phyloP scores from a whole-genome alignment of 1,140 invertebrate genomes.

The Grapholita molesta region DNA sequence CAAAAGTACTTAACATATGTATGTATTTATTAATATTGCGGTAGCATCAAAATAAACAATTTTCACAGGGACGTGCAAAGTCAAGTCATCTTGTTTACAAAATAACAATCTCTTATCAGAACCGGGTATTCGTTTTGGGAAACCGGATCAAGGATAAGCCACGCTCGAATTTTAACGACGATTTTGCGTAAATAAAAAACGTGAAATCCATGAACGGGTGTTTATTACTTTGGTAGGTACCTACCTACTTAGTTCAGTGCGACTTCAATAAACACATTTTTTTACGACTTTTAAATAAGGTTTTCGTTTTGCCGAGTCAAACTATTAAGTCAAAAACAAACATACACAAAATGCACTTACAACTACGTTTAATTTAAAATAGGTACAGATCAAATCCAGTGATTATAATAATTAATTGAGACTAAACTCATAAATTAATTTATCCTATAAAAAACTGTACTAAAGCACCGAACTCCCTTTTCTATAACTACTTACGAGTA shows the following conservation, averaged over 20 bases:
- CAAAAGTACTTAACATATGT: too few relatives aligned
- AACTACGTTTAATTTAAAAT: too few relatives aligned
- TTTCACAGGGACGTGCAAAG: not conserved
- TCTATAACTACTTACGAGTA: too few relatives aligned
- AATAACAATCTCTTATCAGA: not conserved
- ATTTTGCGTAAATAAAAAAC: not conserved
- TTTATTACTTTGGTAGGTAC: not conserved
- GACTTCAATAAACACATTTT: not conserved
- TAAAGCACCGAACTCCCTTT: too few relatives aligned
- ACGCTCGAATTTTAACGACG: not conserved
- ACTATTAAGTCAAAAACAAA: too few relatives aligned
- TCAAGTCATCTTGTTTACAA: constrained; percentile 7
- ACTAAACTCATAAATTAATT: too few relatives aligned
- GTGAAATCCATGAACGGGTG: not conserved
- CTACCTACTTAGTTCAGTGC: not conserved
- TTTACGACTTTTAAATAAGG: too few relatives aligned
- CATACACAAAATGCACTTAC: too few relatives aligned
- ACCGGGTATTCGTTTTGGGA: not conserved
- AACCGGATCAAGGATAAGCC: constrained; percentile 9
- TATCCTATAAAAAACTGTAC: too few relatives aligned
- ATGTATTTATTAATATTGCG: not conserved
- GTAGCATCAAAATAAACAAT: not conserved
- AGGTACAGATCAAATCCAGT: too few relatives aligned
- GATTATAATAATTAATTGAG: too few relatives aligned
- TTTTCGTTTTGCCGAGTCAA: too few relatives aligned